Conservation (phyloP, 1,140 invertebrate species). For the Sipha flava region DNA sequence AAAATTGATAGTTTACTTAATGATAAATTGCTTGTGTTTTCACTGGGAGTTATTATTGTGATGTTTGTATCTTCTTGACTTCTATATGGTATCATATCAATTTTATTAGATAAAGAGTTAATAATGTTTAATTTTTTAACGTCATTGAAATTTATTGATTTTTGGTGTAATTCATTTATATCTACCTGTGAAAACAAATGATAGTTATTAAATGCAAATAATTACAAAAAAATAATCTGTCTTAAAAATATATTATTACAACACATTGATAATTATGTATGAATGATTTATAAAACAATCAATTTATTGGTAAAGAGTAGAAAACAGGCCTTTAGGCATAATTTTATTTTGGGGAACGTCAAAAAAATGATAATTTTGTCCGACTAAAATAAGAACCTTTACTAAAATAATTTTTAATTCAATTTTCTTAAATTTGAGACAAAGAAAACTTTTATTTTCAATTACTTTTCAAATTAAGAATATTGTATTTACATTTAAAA, state of each 20-base stretch:
- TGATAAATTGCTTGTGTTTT: neutral
- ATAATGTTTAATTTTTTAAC: neutral
- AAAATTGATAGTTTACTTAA: too few relatives aligned
- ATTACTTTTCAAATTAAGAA: too few relatives aligned
- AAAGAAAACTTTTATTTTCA: too few relatives aligned
- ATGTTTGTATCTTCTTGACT: slow-evolving; percentile 2
- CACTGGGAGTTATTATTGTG: neutral
- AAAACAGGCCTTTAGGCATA: too few relatives aligned
- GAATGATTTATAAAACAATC: neutral
- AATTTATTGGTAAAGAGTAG: too few relatives aligned
- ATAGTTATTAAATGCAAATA: neutral
- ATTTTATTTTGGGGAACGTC: too few relatives aligned
- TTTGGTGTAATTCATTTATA: neutral
- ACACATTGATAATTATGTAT: neutral
- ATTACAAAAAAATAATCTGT: neutral
- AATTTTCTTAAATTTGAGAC: too few relatives aligned
- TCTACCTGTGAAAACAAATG: too few relatives aligned
- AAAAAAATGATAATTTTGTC: too few relatives aligned
- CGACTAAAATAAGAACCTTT: too few relatives aligned
- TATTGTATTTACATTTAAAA: too few relatives aligned
- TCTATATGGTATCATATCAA: slow-evolving; percentile 7
- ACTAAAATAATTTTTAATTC: too few relatives aligned
- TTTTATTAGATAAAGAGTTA: neutral
- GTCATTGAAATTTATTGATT: neutral
- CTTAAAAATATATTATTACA: neutral